These are phyloP conservation scores for Calcarius lapponicus DNA, from an alignment of 2,797 vertebrate genomes.

Conservation along the genomic window DNA sequence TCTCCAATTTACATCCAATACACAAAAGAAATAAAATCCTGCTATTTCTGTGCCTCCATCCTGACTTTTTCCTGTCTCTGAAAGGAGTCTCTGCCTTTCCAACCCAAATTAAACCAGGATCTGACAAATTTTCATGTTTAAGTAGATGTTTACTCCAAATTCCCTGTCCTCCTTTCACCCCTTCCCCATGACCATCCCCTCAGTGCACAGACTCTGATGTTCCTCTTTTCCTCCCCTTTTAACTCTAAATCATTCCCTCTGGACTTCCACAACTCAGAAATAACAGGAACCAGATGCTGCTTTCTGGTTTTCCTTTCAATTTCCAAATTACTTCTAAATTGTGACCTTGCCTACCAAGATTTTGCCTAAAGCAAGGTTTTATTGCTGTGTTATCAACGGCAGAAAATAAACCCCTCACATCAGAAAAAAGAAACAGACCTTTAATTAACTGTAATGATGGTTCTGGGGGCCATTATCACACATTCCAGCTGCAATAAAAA, in stretches of 20 bases:
- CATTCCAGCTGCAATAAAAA: slow-evolving; percentile 21
- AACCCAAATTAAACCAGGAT: neutral
- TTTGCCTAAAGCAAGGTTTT: slow-evolving; percentile 49
- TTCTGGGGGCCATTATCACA: slow-evolving; percentile 53
- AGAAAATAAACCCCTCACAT: slow-evolving; percentile 37
- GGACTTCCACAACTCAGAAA: neutral
- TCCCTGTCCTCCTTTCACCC: neutral
- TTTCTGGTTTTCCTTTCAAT: slow-evolving; percentile 5
- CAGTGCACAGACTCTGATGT: neutral
- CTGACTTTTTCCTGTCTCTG: neutral
- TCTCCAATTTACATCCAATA: fast-evolving
- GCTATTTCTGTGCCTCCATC: neutral
- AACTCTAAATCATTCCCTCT: neutral
- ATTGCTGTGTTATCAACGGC: slow-evolving; percentile 32
- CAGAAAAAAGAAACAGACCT: slow-evolving; percentile 45
- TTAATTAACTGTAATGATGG: slow-evolving; percentile 69
- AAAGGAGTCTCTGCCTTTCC: neutral
- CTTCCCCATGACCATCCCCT: neutral
- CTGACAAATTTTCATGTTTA: neutral
- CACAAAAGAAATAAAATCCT: neutral
- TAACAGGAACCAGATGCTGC: neutral
- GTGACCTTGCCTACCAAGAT: slow-evolving; percentile 45
- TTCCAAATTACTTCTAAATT: slow-evolving; percentile 35
- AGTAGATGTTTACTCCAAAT: neutral
- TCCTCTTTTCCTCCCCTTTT: neutral